These are phyloP conservation scores for Chiloscyllium punctatum DNA, from an alignment of 2,797 vertebrate genomes.

Conservation along the genomic window DNA sequence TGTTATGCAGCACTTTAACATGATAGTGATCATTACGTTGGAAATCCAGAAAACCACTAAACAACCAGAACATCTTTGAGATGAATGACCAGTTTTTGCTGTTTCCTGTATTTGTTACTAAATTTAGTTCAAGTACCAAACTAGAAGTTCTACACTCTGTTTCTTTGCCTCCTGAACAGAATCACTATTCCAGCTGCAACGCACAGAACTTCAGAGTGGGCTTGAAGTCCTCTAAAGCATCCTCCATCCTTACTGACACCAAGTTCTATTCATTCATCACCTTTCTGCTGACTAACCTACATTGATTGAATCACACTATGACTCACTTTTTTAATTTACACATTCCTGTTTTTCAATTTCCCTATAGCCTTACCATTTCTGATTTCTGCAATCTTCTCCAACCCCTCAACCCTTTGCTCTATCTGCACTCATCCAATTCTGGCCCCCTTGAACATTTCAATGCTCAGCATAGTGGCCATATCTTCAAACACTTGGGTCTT, in stretches of 20 bases:
- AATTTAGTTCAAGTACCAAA: not conserved
- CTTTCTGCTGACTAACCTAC: not conserved
- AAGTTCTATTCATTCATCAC: not conserved
- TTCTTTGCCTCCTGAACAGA: not conserved
- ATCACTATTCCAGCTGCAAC: not conserved
- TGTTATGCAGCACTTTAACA: not conserved
- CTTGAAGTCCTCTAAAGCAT: too few relatives aligned
- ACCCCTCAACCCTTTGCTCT: not conserved
- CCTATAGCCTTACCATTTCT: not conserved
- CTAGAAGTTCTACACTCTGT: not conserved
- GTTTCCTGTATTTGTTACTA: not conserved
- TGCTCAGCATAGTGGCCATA: not conserved
- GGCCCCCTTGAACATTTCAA: not conserved
- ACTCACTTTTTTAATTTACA: not conserved
- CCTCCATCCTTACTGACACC: too few relatives aligned
- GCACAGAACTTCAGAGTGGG: not conserved
- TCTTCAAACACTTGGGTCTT: not conserved
- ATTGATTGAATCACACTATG: not conserved
- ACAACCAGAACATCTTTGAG: not conserved
- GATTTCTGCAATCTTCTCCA: not conserved
- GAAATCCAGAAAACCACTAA: not conserved
- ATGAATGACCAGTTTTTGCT: not conserved
- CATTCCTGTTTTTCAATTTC: not conserved
- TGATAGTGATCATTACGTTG: not conserved
- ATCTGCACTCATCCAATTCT: not conserved